Base-by-base conservation (phyloP, 2,888 invertebrate species). In the Deroplatys truncata region DNA sequence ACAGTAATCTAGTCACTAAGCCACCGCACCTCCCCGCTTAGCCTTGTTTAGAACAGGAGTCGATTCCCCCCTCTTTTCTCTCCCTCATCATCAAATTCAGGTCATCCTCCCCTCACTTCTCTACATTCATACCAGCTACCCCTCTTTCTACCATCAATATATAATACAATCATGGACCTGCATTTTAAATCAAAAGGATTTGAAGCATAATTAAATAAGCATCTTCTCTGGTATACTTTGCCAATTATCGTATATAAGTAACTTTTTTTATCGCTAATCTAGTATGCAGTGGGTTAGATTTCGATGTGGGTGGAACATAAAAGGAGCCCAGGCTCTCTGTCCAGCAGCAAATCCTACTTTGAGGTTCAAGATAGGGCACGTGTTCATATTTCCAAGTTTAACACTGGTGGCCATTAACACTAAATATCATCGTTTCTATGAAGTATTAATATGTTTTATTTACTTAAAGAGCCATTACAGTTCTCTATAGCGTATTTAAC, bases 111-210 rank as follows among this genome's bases (percentile, higher is more conserved):
- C 87, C 86, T 29, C 84, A 5, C 82, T 8, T 28, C 31, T 20
- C 82, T 72, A 25, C 16, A 72, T 72, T 72, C 56, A 72, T 72
- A 72, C 56, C 56, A 72, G 56, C 56, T 72, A 72, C 56, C 56
- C 56, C 56, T 72, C 56, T 72, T 85, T 49, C 72, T 87, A 35
- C 89, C 90, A 88, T 91, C 91, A 90, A 91, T 91, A 90, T 88
- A 89, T 90, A 91, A 91, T 90, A 89, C 84, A 90, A 91, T 90
- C 90, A 90, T 89, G 91, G 83, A 89, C 89, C 90, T 91, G 91
- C 89, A 91, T 91, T 91, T 90, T 91, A 91, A 90, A 91, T 91
- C 91, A 91, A 90, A 91, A 90, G 91, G 90, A 90, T 91, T 43
- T 89, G 89, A 89, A 90, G 90, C 89, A 49, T 90, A 91, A 91